These are phyloP conservation scores for Anoplius nigerrimus DNA, from an alignment of 2,888 invertebrate species.

Conservation along the genomic window DNA sequence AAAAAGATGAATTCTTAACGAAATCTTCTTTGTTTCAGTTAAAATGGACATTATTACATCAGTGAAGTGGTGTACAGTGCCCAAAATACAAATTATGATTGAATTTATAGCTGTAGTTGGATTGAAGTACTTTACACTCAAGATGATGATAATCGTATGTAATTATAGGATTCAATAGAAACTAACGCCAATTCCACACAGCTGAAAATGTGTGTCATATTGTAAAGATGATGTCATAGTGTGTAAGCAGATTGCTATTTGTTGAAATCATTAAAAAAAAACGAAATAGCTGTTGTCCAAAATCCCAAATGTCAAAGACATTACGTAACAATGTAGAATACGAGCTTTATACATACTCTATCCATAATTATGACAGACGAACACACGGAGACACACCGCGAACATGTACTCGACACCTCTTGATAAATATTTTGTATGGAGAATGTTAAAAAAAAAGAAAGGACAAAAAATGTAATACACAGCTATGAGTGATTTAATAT, in stretches of 20 bases:
- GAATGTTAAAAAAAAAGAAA: constrained; percentile 25
- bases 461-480: not conserved
- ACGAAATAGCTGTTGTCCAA: constrained; percentile 2
- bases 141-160: constrained; percentile 61
- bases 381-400: no score
- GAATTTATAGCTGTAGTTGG: constrained; percentile 60
- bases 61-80: constrained; percentile 39
- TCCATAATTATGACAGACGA: constrained; percentile 34
- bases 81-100: constrained; percentile 47
- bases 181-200: constrained; percentile 53
- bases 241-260: constrained; percentile 1
- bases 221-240: constrained; percentile 37
- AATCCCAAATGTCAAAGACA: not conserved
- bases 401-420: constrained; percentile 5
- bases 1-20: constrained; percentile 4
- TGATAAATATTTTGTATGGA: constrained; percentile 42
- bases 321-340: constrained; percentile 1
- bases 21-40: constrained; percentile 48
- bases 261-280: not conserved
- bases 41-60: constrained; percentile 33
- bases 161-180: constrained; percentile 66
- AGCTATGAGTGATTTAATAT: no score
- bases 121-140: constrained; percentile 57
- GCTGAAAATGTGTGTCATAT: constrained; percentile 42
- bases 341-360: constrained; percentile 40